These are phyloP conservation scores for Eurystomus gularis DNA, from an alignment of 2,113 vertebrate genomes.

Conservation along the genomic window DNA sequence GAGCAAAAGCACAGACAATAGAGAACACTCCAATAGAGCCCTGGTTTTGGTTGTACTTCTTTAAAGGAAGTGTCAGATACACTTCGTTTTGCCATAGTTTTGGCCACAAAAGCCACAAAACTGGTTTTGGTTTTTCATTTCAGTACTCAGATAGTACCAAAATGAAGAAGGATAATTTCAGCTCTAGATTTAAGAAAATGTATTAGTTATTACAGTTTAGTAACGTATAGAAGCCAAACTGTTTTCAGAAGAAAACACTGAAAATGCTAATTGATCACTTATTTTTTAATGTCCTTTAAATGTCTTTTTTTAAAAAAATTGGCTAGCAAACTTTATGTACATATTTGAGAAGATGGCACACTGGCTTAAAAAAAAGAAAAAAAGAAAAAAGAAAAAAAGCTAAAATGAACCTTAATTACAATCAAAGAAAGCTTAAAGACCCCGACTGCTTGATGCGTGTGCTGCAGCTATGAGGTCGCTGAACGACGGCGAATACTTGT, in stretches of 20 bases:
- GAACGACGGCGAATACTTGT: neutral
- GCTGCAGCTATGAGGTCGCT: constrained; percentile 14
- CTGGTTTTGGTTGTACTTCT: neutral
- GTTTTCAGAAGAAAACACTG: constrained; percentile 5
- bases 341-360: constrained; percentile 75
- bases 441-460: constrained; percentile 38
- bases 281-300: neutral
- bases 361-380: constrained; percentile 69
- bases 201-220: neutral
- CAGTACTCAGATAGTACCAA: neutral
- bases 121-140: constrained; percentile 16
- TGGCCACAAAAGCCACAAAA: constrained; percentile 7
- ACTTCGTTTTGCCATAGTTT: neutral
- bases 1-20: neutral
- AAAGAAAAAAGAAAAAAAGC: constrained; percentile 50
- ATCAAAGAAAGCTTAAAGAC: constrained; percentile 79
- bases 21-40: neutral
- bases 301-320: constrained; percentile 23
- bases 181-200: neutral
- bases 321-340: constrained; percentile 39
- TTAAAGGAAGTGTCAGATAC: neutral
- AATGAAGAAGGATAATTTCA: neutral
- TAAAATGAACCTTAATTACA: constrained; percentile 80
- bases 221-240: constrained; percentile 1
- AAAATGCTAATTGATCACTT: neutral